Base-by-base conservation (phyloP, 37 sponge, comb jelly and placozoan genomes). In the Aphrocallistes beatrix region DNA sequence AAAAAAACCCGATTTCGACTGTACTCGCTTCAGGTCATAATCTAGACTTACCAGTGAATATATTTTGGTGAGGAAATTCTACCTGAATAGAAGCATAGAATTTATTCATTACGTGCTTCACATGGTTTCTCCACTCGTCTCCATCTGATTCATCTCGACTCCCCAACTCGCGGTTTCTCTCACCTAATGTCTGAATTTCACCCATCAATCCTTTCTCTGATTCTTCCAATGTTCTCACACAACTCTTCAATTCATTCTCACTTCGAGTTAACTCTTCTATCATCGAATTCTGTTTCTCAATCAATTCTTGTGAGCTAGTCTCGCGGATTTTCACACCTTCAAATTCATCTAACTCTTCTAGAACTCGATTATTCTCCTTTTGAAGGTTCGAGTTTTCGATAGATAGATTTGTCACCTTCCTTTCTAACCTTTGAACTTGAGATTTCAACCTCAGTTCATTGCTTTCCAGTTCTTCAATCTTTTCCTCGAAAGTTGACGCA, bases 301-400 rank as follows among this genome's bases (percentile, higher is more conserved):
- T 60, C 8, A 60, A 13, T 6, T 8, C 75, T 13, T 60, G 75
- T 3, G 75, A 60, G 21, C 28, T 60, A 60, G 34, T 30, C 10
- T 60, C 34, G 75, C 75, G 75, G 34, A 3, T 60, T 60, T 60
- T 21, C 3, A 60, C 75, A 60, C 75, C n/a, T 13, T 60, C 75
- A 60, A 60, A 60, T 13, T 60, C 75, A 60, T 60, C 75, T 60
- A 60, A 13, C 34, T 60, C 75, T 13, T 19, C 17, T 13, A 60
- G 3, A 25, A 60, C 75, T 60, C 75, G 10, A 60, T 30, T 60
- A 13, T 60, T 60, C 75, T 60, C 75, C 34, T 28, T 1, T 60
- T 60, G 75, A 30, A 60, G 75, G 75, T 60, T 19, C n/a, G 75
- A 60, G n/a, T 60, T 60, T 60, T 60, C 75, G 75, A 60, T 19